Percentiles rank a stretch among this genome's conserved stretches.
Evolutionary conservation across 2,113 vertebrate genomes (phyloP).

Genomic region (Myotis brandtii): DNA sequence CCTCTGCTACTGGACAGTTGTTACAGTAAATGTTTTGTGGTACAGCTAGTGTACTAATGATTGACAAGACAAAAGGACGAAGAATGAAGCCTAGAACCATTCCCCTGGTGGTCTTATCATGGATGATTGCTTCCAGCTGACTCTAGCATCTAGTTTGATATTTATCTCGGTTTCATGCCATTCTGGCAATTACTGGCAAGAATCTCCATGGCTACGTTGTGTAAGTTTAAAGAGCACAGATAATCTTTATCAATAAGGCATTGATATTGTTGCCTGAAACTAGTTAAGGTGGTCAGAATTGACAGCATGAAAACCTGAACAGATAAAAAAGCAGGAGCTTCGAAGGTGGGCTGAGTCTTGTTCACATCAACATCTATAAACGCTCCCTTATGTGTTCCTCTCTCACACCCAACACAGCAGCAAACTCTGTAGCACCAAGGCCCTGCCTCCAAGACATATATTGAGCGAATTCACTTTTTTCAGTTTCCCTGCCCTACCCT

Average conservation of each 20-base stretch:
- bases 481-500: neutral
- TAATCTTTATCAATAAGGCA: neutral
- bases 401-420: neutral
- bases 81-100: neutral
- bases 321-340: neutral
- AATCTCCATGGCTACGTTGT: neutral
- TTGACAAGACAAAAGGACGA: neutral
- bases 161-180: neutral
- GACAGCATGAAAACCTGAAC: neutral
- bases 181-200: neutral
- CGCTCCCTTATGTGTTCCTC: too few species aligned
- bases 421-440: neutral
- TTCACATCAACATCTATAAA: neutral
- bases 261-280: neutral
- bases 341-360: neutral
- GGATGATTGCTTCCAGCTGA: neutral
- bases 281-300: neutral
- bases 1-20: neutral
- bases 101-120: neutral
- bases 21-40: neutral
- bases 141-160: neutral
- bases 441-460: neutral
- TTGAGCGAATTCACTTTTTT: neutral
- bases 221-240: neutral
- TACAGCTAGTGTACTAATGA: neutral